phyloP scores from a whole-genome alignment of 2,888 invertebrate species.

The Tenthredo distinguenda region DNA sequence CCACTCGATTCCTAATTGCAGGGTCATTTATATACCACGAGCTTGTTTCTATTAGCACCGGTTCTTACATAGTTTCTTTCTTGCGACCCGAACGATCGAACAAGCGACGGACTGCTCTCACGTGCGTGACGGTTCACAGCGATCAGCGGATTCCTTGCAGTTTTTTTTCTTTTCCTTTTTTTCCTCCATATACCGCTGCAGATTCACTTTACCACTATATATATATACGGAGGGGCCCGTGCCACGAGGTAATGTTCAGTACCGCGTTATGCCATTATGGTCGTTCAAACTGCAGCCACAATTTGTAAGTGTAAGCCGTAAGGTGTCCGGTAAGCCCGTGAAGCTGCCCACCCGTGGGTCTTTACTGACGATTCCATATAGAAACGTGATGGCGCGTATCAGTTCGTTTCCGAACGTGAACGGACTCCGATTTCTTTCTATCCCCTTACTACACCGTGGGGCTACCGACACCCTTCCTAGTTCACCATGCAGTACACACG shows the following conservation, averaged over 20 bases:
- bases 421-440: constrained; percentile 29
- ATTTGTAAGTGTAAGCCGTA: constrained; percentile 32
- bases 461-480: constrained; percentile 20
- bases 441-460: background rate
- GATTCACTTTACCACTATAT: constrained; percentile 43
- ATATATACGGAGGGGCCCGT: constrained; percentile 32
- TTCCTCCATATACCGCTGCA: constrained; percentile 10
- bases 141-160: constrained; percentile 33
- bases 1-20: constrained; percentile 47
- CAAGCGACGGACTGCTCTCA: constrained; percentile 36
- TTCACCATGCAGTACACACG: constrained; percentile 2
- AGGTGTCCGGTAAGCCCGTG: constrained; percentile 18
- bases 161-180: background rate
- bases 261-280: constrained; percentile 46
- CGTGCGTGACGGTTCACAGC: constrained; percentile 47
- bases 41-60: constrained; percentile 45
- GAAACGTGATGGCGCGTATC: constrained; percentile 44
- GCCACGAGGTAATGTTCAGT: constrained; percentile 40
- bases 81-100: constrained; percentile 27
- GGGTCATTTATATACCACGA: constrained; percentile 44
- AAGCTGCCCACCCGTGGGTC: constrained; percentile 21
- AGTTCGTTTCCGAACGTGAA: constrained; percentile 38
- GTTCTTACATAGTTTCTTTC: constrained; percentile 30
- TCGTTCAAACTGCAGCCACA: constrained; percentile 42
- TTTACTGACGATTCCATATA: constrained; percentile 32